Conservation (phyloP, 35 echinoderm and acorn worm species). For the Eucidaris tribuloides region DNA sequence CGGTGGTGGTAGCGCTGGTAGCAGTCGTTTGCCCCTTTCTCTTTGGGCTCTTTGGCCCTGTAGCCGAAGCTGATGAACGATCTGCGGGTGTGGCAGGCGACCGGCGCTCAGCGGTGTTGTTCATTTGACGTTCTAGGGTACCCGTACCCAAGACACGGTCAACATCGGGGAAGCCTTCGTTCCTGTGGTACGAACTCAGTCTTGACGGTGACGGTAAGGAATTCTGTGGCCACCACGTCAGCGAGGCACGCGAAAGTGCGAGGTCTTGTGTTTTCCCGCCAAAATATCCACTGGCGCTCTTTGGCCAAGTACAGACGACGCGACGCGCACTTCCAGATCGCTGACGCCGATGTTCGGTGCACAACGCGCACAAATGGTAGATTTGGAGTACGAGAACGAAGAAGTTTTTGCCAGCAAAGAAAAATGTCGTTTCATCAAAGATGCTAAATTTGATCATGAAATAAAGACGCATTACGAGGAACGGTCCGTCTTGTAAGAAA, state of each 20-base stretch:
- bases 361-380: constrained; percentile 70
- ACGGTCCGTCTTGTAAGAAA: constrained; percentile 82
- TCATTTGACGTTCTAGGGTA: neutral
- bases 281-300: constrained; percentile 30
- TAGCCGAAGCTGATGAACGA: neutral
- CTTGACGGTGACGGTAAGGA: constrained; percentile 12
- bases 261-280: constrained; percentile 17
- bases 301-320: constrained; percentile 23
- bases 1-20: neutral
- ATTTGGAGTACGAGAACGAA: constrained; percentile 74
- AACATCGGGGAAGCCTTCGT: constrained; percentile 17
- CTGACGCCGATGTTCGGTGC: constrained; percentile 29
- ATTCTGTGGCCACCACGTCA: constrained; percentile 24
- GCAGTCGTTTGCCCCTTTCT: neutral
- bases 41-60: neutral
- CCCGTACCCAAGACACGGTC: constrained; percentile 11
- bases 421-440: constrained; percentile 64
- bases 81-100: neutral
- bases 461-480: constrained; percentile 66
- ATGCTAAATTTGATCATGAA: constrained; percentile 58
- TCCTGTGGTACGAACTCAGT: constrained; percentile 19
- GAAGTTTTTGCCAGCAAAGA: constrained; percentile 92
- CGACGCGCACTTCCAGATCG: neutral
- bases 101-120: constrained; percentile 2
- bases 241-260: constrained; percentile 8